Percentiles rank a stretch among this genome's conserved stretches.
These are phyloP conservation scores for Meiosimyza decipiens DNA, from an alignment of 2,888 invertebrate genomes.

Conservation along the genomic window DNA sequence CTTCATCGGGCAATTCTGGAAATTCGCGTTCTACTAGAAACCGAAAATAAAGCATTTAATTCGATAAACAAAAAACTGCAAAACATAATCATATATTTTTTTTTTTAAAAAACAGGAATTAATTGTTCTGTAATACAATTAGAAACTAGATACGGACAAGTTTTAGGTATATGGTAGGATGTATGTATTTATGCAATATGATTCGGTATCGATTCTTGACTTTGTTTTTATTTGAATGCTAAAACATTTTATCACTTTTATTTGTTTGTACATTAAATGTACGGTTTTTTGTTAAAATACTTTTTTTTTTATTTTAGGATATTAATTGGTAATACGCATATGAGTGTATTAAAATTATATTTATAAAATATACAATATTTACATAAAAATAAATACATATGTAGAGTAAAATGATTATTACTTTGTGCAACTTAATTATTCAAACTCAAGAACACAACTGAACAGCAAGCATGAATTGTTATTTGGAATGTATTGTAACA, in stretches of 20 bases:
- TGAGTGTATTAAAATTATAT: background rate
- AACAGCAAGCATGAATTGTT: background rate
- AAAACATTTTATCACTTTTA: background rate
- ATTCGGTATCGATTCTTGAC: conserved; percentile 8
- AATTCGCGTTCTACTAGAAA: conserved; percentile 18
- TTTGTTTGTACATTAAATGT: conserved; percentile 17
- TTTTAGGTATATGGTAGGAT: conserved; percentile 7
- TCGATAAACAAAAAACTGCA: conserved; percentile 1
- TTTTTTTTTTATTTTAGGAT: conserved; percentile 7
- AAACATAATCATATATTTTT: background rate
- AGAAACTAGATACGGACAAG: conserved; percentile 16
- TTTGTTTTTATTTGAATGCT: conserved; percentile 5
- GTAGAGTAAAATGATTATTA: no score
- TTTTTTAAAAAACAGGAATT: background rate
- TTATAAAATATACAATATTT: conserved; percentile 4
- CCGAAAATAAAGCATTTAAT: conserved; percentile 18
- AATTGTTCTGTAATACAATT: background rate
- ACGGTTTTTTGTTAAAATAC: background rate
- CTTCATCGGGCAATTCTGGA: conserved; percentile 14
- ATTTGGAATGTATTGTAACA: conserved; percentile 1
- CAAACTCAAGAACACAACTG: no score
- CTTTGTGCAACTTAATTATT: background rate
- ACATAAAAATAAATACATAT: background rate
- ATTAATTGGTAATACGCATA: background rate
- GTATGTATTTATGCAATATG: conserved; percentile 3